Base-by-base conservation (phyloP, 2,888 invertebrate species). In the Galeruca laticollis region DNA sequence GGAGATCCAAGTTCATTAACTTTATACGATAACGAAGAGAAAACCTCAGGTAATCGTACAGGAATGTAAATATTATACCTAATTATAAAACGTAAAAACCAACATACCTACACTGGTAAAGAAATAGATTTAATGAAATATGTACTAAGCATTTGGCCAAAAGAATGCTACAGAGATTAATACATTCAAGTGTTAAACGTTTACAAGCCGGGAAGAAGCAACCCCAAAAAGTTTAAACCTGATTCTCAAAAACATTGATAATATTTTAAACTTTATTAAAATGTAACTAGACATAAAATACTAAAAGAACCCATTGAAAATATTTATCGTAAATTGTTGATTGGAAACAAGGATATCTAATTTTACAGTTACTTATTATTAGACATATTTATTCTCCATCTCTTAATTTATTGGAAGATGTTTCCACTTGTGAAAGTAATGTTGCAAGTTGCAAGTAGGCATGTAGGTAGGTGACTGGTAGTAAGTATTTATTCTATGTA, bases 391-490 rank as follows among this genome's bases (percentile, higher is more conserved):
- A 35, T 62, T 13, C 26, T 79, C 64, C 43, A 64, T 31, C 64
- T 64, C 64, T 64, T 82, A 43, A 82, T 81, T 81, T 82, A 77
- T 75, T 75, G 73, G 82, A 83, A 83, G 83, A 83, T 82, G 84
- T 81, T 82, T 82, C 82, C 78, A 75, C 82, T 82, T 81, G 84
- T 83, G 84, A 84, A 84, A 84, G 84, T 84, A 83, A 83, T 82
- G 80, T 81, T 83, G 81, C 82, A 81, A 81, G 80, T 81, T 83
- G 81, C 82, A 81, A 81, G 75, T 82, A 82, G 81, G 71, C 79
- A 80, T 81, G 80, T 80, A 80, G 80, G 76, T 77, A 76, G 74
- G 80, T 80, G 76, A 76, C 73, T 76, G 75, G 74, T 70, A 72
- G 72, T 61, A 61, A 61, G 73, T 78, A 59, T 43, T 62, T 64